Base-by-base conservation (phyloP, 2,113 vertebrate species). In the Neogobius melanostomus region DNA sequence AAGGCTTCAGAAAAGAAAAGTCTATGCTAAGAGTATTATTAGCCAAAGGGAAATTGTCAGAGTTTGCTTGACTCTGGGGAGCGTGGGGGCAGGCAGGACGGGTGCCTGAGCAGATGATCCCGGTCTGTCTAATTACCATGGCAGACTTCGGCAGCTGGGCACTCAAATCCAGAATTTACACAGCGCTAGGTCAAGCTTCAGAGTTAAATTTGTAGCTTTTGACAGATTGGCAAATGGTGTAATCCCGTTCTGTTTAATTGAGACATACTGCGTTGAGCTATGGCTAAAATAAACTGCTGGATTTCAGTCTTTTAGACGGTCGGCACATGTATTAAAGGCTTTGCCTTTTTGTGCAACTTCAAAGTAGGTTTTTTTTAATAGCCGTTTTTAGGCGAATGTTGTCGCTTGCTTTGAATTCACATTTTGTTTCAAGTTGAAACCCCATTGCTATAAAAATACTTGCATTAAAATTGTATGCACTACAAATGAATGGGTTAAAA, bases 31-130 rank as follows among this genome's bases (percentile, higher is more conserved):
- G 28, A 8, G 5, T 62, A 62, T 62, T 62, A 62, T 62, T 60
- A 62, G 59, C 11, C 59, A 11, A 44, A 15, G 60, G 46, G 44
- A 62, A 36, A 62, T 62, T 62, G 60, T 62, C 60, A 46, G 10
- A 62, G 15, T 46, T 17, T 11, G 44, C 14, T n/a, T 16, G 60
- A 43, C 43, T 62, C 42, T 12, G 45, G 43, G 44, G 14, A 46
- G 42, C 60, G 42, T 45, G 44, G 44, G n/a, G 60, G 44, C 66
- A 17, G 53, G 45, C 7, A 59, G 53, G 66, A 49, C 7, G 53
- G 66, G 66, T 48, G 43, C 66, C 43, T 57, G 43, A 10, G 43
- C 44, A 14, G 53, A 53, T 4, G 52, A 10, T 36, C 43, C 56
- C 56, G 7, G 11, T 28, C 44, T 36, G 17, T 17, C 53, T 68